These are phyloP conservation scores for Brachyrhaphis roseni DNA, from an alignment of 2,797 vertebrate genomes.

Conservation along the genomic window DNA sequence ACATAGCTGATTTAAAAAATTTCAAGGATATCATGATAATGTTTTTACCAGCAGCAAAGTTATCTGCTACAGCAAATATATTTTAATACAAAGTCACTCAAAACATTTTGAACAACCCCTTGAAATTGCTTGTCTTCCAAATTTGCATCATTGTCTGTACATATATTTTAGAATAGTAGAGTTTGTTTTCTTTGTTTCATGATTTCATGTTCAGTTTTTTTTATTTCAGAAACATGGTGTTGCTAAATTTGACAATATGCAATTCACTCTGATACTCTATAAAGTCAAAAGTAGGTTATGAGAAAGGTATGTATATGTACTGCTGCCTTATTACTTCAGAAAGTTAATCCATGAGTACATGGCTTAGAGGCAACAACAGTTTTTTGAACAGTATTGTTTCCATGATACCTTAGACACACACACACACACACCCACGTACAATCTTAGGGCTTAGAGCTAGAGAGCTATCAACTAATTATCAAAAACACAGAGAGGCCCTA, in stretches of 20 bases:
- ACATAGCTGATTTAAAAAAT: background rate
- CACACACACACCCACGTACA: constrained; percentile 63
- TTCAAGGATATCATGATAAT: background rate
- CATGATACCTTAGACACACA: constrained; percentile 54
- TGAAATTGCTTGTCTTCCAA: background rate
- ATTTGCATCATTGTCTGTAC: background rate
- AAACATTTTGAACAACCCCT: background rate
- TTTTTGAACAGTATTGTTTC: constrained; percentile 63
- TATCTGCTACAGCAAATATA: background rate
- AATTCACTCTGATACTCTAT: background rate
- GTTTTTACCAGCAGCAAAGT: background rate
- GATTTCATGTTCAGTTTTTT: background rate
- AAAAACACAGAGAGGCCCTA: constrained; percentile 86
- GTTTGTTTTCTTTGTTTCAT: background rate
- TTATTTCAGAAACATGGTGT: background rate
- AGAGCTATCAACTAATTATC: constrained; percentile 94
- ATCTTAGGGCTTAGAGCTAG: constrained; percentile 85
- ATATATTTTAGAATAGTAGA: background rate
- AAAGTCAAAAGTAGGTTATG: constrained; percentile 61
- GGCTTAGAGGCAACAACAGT: constrained; percentile 59
- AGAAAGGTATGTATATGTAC: constrained; percentile 57
- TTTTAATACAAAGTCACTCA: background rate
- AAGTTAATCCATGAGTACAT: constrained; percentile 62
- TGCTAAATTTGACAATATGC: background rate
- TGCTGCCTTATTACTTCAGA: constrained; percentile 53